Evolutionary conservation across 2,888 invertebrate genomes (phyloP), one percentile per base, ranked within the genome.

Genomic region (Tenodera sinensis): DNA sequence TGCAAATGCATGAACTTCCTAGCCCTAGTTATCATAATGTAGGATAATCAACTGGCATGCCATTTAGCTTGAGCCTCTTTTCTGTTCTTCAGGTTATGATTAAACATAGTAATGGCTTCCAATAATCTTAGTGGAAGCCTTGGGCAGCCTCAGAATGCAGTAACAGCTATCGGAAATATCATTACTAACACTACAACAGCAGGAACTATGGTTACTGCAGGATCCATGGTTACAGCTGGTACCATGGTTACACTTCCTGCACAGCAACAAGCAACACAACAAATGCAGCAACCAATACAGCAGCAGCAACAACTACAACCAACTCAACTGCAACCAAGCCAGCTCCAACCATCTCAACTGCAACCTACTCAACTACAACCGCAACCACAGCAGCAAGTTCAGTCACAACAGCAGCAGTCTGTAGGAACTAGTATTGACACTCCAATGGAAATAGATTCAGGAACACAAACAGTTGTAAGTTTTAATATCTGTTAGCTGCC

Each of bases 361-460:
- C 85, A 85, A n/a, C 42, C 20, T 14, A 15, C 25, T 7, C 28
- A 27, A 7, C 7, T n/a, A 34, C 86, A 27, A 82, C 54, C 54
- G 15, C 54, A 15, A 71, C 20, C 25, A 25, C 54, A 54, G 8
- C 87, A 87, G 9, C 47, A 42, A 30, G 12, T 54, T 1, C 30
- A 42, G 14, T 1, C 20, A 27, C 87, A 28, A 71, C 85, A 90
- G 27, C 47, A 42, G 14, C 89, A 89, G 42, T 54, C 88, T 20
- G 83, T 88, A 20, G 83, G 87, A 20, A 89, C 88, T n/a, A 88
- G 83, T 42, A 90, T 85, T 84, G 83, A 87, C 83, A 83, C 89
- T 83, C 85, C 90, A 47, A 88, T 90, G 90, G 89, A 90, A 83
- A 85, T 89, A 6, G 90, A 90, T 54, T 89, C 89, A 42, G 83